phyloP scores from a whole-genome alignment of 1,140 invertebrate genomes.

The Campoletis sonorensis region DNA sequence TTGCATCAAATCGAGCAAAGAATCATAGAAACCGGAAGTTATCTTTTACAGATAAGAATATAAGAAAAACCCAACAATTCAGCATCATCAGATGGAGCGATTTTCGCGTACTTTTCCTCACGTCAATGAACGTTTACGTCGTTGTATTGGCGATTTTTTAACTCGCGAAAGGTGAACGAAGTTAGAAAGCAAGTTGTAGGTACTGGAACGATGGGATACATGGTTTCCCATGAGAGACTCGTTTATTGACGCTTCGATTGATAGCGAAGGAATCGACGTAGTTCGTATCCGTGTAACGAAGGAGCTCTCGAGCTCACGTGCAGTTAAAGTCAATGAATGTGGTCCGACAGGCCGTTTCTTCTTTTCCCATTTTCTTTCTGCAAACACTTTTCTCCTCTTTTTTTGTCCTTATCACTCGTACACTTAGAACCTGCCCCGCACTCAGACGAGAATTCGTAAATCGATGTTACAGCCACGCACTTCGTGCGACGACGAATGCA shows the following conservation, averaged over 20 bases:
- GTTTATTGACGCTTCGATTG: constrained; percentile 63
- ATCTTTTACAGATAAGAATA: too few relatives aligned
- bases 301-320: constrained; percentile 41
- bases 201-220: neutral
- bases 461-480: neutral
- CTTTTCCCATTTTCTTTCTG: constrained; percentile 21
- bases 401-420: constrained; percentile 20
- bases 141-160: neutral
- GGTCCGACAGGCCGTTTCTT: neutral
- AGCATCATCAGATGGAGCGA: too few relatives aligned
- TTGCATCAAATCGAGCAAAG: too few relatives aligned
- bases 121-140: constrained; percentile 10
- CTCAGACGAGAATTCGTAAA: neutral
- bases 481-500: neutral
- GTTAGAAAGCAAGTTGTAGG: neutral
- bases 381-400: constrained; percentile 41
- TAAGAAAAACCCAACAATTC: too few relatives aligned
- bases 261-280: constrained; percentile 56
- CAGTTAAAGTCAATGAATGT: constrained; percentile 62
- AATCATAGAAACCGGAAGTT: too few relatives aligned
- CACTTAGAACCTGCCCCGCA: neutral
- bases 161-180: neutral
- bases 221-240: constrained; percentile 42
- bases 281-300: constrained; percentile 50
- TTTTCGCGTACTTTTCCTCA: constrained; percentile 10